Percentiles rank a stretch among this genome's conserved stretches.
Evolutionary conservation across 2,888 invertebrate genomes (phyloP).

Genomic region (Xestia xanthographa): DNA sequence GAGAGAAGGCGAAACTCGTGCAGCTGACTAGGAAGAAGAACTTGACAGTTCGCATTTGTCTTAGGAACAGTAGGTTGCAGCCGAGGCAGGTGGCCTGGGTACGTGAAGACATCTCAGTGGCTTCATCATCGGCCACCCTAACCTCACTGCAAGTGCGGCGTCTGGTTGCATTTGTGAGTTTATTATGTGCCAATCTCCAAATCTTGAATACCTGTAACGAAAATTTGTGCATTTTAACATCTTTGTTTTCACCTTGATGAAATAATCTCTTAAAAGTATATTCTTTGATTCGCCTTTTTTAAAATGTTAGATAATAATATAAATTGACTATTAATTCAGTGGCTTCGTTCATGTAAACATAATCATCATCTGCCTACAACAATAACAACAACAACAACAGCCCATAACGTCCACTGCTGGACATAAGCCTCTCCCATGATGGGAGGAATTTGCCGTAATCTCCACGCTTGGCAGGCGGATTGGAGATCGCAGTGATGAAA

Average conservation of each 20-base stretch:
- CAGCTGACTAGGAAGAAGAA: slow-evolving; percentile 75
- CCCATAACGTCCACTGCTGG: no score
- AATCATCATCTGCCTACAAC: neutral
- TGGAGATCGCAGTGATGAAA: no score
- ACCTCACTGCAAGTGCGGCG: slow-evolving; percentile 16
- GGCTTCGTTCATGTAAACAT: neutral
- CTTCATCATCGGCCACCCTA: slow-evolving; percentile 71
- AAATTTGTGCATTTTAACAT: neutral
- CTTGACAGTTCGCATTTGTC: slow-evolving; percentile 71
- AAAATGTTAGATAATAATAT: neutral
- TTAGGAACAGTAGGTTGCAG: slow-evolving; percentile 64
- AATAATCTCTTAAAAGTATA: neutral
- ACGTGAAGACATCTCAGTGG: slow-evolving; percentile 69
- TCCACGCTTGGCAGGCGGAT: no score
- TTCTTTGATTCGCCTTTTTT: neutral
- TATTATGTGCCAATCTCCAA: slow-evolving; percentile 6
- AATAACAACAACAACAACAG: no score
- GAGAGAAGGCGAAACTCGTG: slow-evolving; percentile 72
- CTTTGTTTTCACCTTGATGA: neutral
- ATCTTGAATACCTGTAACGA: slow-evolving; percentile 37
- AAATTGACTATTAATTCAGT: neutral
- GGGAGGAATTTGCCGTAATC: no score
- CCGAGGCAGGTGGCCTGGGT: slow-evolving; percentile 56
- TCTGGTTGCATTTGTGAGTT: slow-evolving; percentile 58
- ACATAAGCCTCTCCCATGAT: no score